phyloP scores from a whole-genome alignment of 1,140 invertebrate genomes.

The Ceratina australensis region DNA sequence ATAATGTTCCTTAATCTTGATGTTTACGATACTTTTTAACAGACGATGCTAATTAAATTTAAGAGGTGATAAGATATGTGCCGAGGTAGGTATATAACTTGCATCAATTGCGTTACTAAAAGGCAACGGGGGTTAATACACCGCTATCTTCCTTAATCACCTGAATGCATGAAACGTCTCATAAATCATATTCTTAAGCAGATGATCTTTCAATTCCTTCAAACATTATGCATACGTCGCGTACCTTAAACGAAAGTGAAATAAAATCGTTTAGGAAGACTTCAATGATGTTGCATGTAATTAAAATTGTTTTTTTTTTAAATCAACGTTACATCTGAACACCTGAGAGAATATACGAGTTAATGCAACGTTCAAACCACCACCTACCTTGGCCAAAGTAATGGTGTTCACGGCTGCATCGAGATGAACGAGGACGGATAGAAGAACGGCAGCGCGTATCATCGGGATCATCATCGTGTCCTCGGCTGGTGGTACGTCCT shows the following conservation, averaged over 20 bases:
- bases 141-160: not conserved
- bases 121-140: not conserved
- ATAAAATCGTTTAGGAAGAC: no score
- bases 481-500: conserved; percentile 40
- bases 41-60: no score
- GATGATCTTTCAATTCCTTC: not conserved
- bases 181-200: not conserved
- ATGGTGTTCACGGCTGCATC: conserved; percentile 38
- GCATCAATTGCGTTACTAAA: no score
- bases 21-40: no score
- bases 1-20: no score
- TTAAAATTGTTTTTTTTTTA: no score
- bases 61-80: no score
- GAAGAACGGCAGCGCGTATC: conserved; percentile 45
- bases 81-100: no score
- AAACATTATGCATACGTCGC: not conserved
- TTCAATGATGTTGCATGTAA: no score
- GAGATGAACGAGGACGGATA: conserved; percentile 48
- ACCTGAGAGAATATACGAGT: not conserved
- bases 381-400: conserved; percentile 54
- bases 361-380: not conserved
- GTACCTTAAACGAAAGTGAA: not conserved
- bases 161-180: not conserved
- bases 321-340: no score
- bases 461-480: conserved; percentile 53